Conservation (phyloP, 1,140 invertebrate genomes). For the Musca domestica region DNA sequence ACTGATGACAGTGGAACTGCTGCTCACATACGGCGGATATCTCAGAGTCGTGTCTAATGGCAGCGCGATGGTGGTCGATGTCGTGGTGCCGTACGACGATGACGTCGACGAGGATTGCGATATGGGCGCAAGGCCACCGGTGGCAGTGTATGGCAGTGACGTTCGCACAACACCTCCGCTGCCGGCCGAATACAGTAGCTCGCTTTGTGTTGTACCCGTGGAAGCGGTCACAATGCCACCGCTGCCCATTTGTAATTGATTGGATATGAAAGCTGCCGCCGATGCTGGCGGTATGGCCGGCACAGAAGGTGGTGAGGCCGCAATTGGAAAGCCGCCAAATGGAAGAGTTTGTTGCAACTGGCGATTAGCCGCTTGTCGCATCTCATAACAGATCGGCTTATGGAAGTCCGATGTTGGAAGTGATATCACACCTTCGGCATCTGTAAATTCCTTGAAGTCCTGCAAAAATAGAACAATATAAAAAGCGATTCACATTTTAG, state of each 20-base stretch:
- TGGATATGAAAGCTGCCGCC: constrained; percentile 15
- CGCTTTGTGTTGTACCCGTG: constrained; percentile 22
- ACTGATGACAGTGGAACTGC: constrained; percentile 20
- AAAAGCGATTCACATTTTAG: too few relatives aligned
- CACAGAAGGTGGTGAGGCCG: constrained; percentile 21
- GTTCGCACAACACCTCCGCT: constrained; percentile 18
- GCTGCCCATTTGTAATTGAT: constrained; percentile 15
- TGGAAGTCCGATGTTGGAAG: constrained; percentile 74
- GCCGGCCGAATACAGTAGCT: constrained; percentile 5
- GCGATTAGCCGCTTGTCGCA: constrained; percentile 55
- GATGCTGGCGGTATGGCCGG: neutral
- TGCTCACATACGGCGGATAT: constrained; percentile 30
- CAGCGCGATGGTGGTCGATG: constrained; percentile 48
- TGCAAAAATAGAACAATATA: constrained; percentile 47
- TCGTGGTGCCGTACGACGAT: constrained; percentile 50
- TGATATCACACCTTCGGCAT: constrained; percentile 82
- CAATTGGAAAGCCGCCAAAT: constrained; percentile 34
- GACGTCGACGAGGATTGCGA: constrained; percentile 49
- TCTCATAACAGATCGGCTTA: constrained; percentile 75
- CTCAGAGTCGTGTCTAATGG: constrained; percentile 43
- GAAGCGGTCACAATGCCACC: constrained; percentile 6
- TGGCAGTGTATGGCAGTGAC: constrained; percentile 28
- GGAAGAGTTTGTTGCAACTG: constrained; percentile 35
- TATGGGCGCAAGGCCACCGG: constrained; percentile 30
- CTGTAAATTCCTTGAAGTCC: constrained; percentile 85